Evolutionary conservation across 2,797 vertebrate genomes (phyloP).

Genomic region (Australoheros facetus): DNA sequence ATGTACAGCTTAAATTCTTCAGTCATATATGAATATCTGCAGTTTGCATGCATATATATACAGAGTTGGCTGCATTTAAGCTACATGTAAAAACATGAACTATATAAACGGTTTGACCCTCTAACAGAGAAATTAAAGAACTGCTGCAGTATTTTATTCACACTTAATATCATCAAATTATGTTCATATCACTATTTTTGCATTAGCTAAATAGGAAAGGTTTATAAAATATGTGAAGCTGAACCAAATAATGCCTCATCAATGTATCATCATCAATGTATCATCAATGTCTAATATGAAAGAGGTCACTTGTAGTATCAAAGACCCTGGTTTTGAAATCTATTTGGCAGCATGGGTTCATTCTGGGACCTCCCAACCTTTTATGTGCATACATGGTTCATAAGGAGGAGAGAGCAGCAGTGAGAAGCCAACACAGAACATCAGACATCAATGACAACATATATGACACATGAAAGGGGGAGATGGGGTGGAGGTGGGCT

Average conservation of each 20-base stretch:
- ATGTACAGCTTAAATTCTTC: too few species aligned
- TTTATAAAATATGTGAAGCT: background rate
- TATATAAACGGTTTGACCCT: background rate
- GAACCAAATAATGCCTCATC: background rate
- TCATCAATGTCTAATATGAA: background rate
- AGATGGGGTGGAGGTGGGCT: background rate
- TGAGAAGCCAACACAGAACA: background rate
- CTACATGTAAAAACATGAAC: background rate
- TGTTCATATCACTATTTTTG: background rate
- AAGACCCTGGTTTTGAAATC: background rate
- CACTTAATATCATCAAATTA: background rate
- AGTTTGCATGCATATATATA: too few species aligned
- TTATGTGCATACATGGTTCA: background rate
- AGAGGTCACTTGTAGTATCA: background rate
- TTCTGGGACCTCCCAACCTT: background rate
- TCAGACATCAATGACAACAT: background rate
- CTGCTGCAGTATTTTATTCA: background rate
- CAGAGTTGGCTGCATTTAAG: background rate
- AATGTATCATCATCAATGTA: background rate
- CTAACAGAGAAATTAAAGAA: background rate
- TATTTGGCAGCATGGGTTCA: background rate
- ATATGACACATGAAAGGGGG: background rate
- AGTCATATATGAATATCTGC: too few species aligned
- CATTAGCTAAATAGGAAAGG: background rate
- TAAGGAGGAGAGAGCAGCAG: background rate